phyloP scores from a whole-genome alignment of 2,888 invertebrate genomes.

The Zeuzera pyrina region DNA sequence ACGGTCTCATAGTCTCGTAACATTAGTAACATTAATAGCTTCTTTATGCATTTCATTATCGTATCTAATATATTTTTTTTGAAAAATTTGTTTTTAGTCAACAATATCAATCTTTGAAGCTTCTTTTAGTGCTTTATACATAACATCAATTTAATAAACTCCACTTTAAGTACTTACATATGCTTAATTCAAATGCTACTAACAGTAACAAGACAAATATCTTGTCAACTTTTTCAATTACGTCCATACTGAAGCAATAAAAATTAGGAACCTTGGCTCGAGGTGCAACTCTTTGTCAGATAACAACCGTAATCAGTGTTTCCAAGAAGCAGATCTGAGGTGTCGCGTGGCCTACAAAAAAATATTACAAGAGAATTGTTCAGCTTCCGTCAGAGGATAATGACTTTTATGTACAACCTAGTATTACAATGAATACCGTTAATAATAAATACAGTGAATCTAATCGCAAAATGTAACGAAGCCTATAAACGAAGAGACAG shows the following conservation, averaged over 20 bases:
- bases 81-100: not conserved
- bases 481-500: too few species aligned
- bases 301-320: conserved; percentile 23
- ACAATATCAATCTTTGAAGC: not conserved
- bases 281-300: conserved; percentile 22
- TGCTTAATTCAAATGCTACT: too few species aligned
- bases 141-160: too few species aligned
- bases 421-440: not conserved
- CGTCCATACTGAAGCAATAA: conserved; percentile 2
- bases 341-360: too few species aligned
- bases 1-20: not conserved
- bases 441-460: not conserved
- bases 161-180: too few species aligned
- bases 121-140: not conserved
- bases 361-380: conserved; percentile 18
- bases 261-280: conserved; percentile 7
- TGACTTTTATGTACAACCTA: not conserved
- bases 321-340: conserved; percentile 19
- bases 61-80: conserved; percentile 16
- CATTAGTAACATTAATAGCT: conserved; percentile 1
- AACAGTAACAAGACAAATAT: too few species aligned
- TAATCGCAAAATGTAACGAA: too few species aligned
- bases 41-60: conserved; percentile 13
- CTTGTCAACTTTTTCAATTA: not conserved
- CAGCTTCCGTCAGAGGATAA: not conserved